Conservation (phyloP, 1,140 invertebrate species). For the Drosophila bifasciata region DNA sequence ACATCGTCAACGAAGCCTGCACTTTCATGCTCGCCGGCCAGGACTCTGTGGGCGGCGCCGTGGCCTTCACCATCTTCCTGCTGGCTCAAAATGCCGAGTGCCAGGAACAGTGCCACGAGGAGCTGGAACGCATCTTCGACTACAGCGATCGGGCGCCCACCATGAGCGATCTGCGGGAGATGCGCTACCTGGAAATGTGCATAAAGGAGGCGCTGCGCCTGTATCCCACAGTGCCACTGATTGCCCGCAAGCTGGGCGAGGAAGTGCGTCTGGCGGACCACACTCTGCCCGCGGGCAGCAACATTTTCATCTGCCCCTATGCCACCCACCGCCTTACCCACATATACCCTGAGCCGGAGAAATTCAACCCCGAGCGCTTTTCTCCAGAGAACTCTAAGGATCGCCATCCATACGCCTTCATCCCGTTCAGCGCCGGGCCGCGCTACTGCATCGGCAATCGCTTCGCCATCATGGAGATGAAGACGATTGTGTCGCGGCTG, state of each 20-base stretch:
- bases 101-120: constrained; percentile 87
- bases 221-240: constrained; percentile 89
- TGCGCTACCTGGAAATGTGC: constrained; percentile 88
- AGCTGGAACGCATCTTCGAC: constrained; percentile 87
- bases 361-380: constrained; percentile 90
- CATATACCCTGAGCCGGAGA: constrained; percentile 89
- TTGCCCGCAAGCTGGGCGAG: constrained; percentile 86
- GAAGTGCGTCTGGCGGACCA: constrained; percentile 85
- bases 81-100: constrained; percentile 87
- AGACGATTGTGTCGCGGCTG: constrained; percentile 88
- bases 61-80: constrained; percentile 87
- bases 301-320: constrained; percentile 85
- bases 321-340: constrained; percentile 88
- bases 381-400: constrained; percentile 85
- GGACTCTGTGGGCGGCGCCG: constrained; percentile 89
- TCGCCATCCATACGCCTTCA: constrained; percentile 87
- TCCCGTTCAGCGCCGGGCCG: constrained; percentile 89
- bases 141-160: constrained; percentile 83
- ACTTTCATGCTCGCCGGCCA: constrained; percentile 92
- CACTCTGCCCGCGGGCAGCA: constrained; percentile 81
- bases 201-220: constrained; percentile 88
- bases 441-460: constrained; percentile 86
- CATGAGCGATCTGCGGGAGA: constrained; percentile 86
- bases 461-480: constrained; percentile 90
- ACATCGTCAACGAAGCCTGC: constrained; percentile 89